These are phyloP conservation scores for Oeneis ivallda DNA, from an alignment of 2,888 invertebrate species.

Conservation along the genomic window DNA sequence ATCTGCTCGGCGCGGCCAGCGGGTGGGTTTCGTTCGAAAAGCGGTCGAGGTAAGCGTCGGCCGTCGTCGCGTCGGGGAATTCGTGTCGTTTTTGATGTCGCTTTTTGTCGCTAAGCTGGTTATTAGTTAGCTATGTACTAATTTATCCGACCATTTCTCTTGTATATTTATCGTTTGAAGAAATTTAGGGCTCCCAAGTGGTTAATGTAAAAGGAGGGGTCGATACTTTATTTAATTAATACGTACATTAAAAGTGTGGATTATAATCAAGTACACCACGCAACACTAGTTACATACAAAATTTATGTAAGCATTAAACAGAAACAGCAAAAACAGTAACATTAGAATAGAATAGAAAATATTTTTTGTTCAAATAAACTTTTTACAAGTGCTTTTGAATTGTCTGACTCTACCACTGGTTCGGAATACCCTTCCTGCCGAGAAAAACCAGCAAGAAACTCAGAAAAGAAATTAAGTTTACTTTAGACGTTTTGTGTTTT, in stretches of 20 bases:
- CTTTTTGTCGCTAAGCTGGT: slow-evolving; percentile 25
- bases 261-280: neutral
- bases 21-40: slow-evolving; percentile 19
- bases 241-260: neutral
- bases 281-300: neutral
- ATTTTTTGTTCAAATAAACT: no score
- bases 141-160: neutral
- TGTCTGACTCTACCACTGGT: no score
- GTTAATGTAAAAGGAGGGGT: neutral
- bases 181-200: neutral
- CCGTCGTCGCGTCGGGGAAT: slow-evolving; percentile 19
- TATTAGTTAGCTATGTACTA: slow-evolving; percentile 11
- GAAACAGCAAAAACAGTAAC: neutral
- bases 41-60: slow-evolving; percentile 32
- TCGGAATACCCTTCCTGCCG: no score
- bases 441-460: no score
- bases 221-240: no score
- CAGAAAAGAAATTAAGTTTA: no score
- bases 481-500: no score
- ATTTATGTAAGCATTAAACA: no score
- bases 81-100: slow-evolving; percentile 9
- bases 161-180: slow-evolving; percentile 1
- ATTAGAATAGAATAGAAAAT: no score
- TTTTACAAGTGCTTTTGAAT: no score
- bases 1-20: slow-evolving; percentile 31